Evolutionary conservation across 2,888 invertebrate genomes (phyloP), one percentile per base, ranked within the genome.

Genomic region (Ophion ventricosus): DNA sequence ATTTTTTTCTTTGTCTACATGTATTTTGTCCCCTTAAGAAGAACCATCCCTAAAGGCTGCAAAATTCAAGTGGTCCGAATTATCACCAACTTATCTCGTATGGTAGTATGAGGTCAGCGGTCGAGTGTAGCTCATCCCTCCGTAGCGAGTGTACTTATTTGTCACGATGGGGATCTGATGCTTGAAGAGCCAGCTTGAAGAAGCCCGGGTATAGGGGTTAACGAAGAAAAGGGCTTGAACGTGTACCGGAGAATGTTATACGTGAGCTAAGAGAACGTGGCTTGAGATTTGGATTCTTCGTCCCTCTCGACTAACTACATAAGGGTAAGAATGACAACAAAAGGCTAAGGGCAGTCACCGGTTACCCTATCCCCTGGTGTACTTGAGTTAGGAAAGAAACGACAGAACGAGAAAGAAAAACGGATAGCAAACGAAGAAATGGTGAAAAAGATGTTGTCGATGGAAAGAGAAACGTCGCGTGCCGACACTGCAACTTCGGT

Each of bases 261-360:
- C 56, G 20, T 56, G 67, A 76, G 59, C 69, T 56, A 49, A 59
- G 74, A 49, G 59, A 76, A 61, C 61, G 63, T 43, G 59, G 35
- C 29, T 63, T 56, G 25, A 66, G 56, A 79, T 66, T 59, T 75
- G 80, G 80, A 80, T 80, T 80, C 78, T 75, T 79, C 73, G 76
- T 76, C 63, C 77, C 67, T 67, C 72, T 56, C n/a, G 56, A 61
- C 74, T 20, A 49, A 78, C 69, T 78, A 56, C 77, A 69, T 69
- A 72, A 70, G 57, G 25, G 75, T 64, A 69, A 81, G 66, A 81
- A 78, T 64, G 70, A 75, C 69, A 78, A 81, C 78, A 81, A 84
- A 75, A 63, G 70, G 35, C 70, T 70, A 35, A 35, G 54, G 17
- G 25, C 40, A 73, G 17, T 77, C 35, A 73, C 66, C 57, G 57